Evolutionary conservation across 2,113 vertebrate species (phyloP).

Genomic region (Alaudala cheleensis): DNA sequence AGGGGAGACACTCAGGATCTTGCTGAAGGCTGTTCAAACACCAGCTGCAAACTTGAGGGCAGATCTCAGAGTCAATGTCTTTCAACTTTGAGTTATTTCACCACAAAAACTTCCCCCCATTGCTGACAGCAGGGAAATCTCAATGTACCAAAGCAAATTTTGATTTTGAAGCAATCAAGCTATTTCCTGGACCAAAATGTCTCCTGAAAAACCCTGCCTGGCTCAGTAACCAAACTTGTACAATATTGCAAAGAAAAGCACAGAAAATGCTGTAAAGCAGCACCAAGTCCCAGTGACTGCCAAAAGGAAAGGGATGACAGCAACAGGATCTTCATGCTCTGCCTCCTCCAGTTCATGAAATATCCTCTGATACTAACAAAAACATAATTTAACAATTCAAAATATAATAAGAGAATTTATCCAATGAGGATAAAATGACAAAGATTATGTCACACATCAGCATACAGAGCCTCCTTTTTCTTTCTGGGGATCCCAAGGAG

Average conservation of each 20-base stretch:
- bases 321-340: neutral
- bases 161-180: neutral
- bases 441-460: neutral
- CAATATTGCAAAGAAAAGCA: neutral
- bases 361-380: neutral
- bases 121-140: neutral
- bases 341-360: neutral
- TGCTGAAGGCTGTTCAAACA: neutral
- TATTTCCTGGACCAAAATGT: neutral
- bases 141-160: neutral
- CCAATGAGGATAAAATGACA: neutral
- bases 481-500: neutral
- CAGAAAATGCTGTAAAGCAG: neutral
- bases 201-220: neutral
- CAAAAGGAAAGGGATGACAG: neutral
- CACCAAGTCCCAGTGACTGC: neutral
- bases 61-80: fast-evolving
- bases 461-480: neutral
- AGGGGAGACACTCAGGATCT: neutral
- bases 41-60: neutral
- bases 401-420: neutral
- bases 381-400: neutral
- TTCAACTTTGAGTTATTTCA: neutral
- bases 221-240: neutral
- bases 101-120: neutral